Evolutionary conservation across 1,140 invertebrate genomes (phyloP), one percentile per base, ranked within the genome.

Genomic region (Drosophila sp.): DNA sequence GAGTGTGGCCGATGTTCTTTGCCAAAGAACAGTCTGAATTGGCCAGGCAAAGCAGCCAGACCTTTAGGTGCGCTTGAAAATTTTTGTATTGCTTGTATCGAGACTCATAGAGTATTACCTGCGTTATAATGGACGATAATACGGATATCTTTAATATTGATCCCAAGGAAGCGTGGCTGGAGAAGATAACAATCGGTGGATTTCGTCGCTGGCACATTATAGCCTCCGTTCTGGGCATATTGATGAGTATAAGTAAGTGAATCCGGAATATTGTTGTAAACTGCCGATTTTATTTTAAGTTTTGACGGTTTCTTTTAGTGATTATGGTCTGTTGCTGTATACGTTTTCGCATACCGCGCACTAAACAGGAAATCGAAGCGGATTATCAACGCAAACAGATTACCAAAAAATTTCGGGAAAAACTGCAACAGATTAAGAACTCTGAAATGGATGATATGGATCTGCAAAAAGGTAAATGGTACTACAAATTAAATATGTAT

Each of bases 351-450:
- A 96, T 98, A 75, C 97, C 97, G 2, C 93, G 97, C 21, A 98
- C 97, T 0, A 98, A 98, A 89, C 97, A 98, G 92, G 97, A 98
- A 92, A 98, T 98, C 51, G 97, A 98, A 91, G 97, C 96, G 0
- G 96, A 98, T 92, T 97, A 96, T 91, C 94, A 96, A 72, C 93
- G 97, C 4, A 95, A 96, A 78, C 95, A 96, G 90, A 94, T 98
- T 25, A 95, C 97, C 0, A 94, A 94, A 70, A 97, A 95, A 89
- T 98, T 98, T 92, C 93, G 95, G 11, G 94, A 96, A 65, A 94
- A 97, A 86, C 92, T 98, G 9, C 94, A 94, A 70, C 94, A 95
- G 75, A 97, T 98, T 72, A 95, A 95, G 81, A 96, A 97, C 86
- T 94, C 95, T 5, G 96, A 97, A 89, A 97, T 97, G 94, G 96